phyloP scores from a whole-genome alignment of 2,888 invertebrate genomes.

The Euzophera pinguis region DNA sequence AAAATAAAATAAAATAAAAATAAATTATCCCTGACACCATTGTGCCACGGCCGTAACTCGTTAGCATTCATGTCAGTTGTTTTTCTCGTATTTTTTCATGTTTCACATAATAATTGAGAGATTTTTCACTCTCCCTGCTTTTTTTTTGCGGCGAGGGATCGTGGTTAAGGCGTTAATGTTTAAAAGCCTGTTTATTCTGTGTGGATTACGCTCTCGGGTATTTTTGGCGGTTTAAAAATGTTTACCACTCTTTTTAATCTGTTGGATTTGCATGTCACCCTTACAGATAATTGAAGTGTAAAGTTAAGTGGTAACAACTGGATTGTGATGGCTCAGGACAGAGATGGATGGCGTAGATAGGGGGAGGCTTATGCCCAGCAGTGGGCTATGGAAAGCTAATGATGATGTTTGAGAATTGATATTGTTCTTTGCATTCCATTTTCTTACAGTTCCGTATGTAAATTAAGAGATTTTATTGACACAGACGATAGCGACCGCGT shows the following conservation, averaged over 20 bases:
- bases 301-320: neutral
- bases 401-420: too few relatives aligned
- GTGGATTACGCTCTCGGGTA: conserved; percentile 1
- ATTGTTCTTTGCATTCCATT: too few relatives aligned
- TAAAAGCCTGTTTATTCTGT: neutral
- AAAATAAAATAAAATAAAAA: too few relatives aligned
- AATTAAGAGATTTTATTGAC: too few relatives aligned
- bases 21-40: too few relatives aligned
- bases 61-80: conserved; percentile 21
- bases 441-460: too few relatives aligned
- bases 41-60: conserved; percentile 13
- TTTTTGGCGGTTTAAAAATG: neutral
- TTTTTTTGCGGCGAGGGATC: conserved; percentile 6
- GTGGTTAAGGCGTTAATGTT: conserved; percentile 2
- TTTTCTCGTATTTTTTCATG: conserved; percentile 11
- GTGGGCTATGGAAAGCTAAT: too few relatives aligned
- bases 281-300: neutral
- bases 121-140: conserved; percentile 9
- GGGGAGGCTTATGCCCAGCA: too few relatives aligned
- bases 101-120: conserved; percentile 14
- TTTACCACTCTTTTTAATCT: neutral
- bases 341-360: too few relatives aligned
- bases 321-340: too few relatives aligned
- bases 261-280: neutral
- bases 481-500: too few relatives aligned